Base-by-base conservation (phyloP, 2,888 invertebrate species). In the Lasioglossum calceatum region DNA sequence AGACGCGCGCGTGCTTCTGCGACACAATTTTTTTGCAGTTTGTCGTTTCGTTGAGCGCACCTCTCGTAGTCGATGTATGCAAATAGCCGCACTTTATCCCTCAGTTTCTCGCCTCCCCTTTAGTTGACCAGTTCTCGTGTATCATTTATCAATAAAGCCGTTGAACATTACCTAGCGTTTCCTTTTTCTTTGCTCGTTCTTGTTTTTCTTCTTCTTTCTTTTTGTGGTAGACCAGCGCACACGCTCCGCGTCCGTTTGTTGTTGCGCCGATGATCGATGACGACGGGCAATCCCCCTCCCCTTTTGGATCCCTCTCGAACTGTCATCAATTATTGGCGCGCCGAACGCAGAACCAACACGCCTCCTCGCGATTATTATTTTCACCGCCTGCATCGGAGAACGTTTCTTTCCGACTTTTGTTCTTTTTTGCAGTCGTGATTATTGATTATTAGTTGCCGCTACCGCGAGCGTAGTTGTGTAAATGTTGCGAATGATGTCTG, bases 21-120 rank as follows among this genome's bases (percentile, higher is more conserved):
- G 87, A 84, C 87, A 85, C 87, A 47, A 85, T 87, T 86, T 86
- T 85, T 71, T 77, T 77, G 54, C 23, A 54, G 54, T 54, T 87
- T 83, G 73, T 83, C 64, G 10, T 32, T 50, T 50, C 36, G 36
- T 32, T 36, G 19, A 47, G 50, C 73, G 47, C 74, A 76, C 27
- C 61, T 79, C 70, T 75, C 71, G 64, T 82, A 86, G 86, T 81
- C 79, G 70, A 77, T 74, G 79, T 79, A 70, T 74, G 79, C 72
- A 70, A 32, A 44, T n/a, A 58, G 47, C 36, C 54, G 72, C 79
- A 67, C 36, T 8, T 67, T 85, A 79, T 77, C 47, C 73, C 87
- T 8, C 1, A 61, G 61, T 82, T 77, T 71, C 71, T 71, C 71
- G 42, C 70, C 73, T 36, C 67, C 72, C 42, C 23, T 32, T 82